These are phyloP conservation scores for Emydura subglobosa DNA, from an alignment of 2,113 vertebrate species.

Conservation along the genomic window DNA sequence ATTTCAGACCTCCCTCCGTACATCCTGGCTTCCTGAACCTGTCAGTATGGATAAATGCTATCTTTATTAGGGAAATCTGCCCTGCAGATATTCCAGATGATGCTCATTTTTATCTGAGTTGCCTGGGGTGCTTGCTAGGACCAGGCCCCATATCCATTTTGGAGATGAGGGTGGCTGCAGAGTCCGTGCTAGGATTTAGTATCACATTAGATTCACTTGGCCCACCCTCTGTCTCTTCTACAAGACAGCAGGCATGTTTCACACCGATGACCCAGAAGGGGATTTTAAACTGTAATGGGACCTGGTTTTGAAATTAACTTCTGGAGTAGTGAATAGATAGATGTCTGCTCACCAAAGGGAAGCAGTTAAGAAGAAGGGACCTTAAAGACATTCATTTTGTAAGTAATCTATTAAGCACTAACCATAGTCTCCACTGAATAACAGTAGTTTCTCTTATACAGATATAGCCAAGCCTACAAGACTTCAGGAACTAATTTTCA, in stretches of 20 bases:
- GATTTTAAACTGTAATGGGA: background rate
- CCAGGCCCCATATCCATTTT: accelerated
- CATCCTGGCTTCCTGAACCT: background rate
- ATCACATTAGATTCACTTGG: background rate
- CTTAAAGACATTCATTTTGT: background rate
- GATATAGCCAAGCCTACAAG: slow-evolving; percentile 98
- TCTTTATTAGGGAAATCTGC: background rate
- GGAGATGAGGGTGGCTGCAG: background rate
- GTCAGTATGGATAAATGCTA: background rate
- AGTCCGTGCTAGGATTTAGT: background rate
- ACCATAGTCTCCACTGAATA: background rate
- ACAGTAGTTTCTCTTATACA: slow-evolving; percentile 60
- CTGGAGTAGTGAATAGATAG: background rate
- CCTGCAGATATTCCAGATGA: background rate
- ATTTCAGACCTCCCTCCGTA: background rate
- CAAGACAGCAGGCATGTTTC: background rate
- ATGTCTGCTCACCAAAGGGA: background rate
- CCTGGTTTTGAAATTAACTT: background rate
- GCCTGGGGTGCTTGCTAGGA: background rate
- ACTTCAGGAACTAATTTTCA: slow-evolving; percentile 97
- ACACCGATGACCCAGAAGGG: background rate
- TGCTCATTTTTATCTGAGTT: background rate
- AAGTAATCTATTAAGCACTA: background rate
- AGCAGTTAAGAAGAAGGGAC: background rate
- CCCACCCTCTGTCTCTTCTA: background rate